Base-by-base conservation (phyloP, 2,888 invertebrate species). In the Nemoura dubitans region DNA sequence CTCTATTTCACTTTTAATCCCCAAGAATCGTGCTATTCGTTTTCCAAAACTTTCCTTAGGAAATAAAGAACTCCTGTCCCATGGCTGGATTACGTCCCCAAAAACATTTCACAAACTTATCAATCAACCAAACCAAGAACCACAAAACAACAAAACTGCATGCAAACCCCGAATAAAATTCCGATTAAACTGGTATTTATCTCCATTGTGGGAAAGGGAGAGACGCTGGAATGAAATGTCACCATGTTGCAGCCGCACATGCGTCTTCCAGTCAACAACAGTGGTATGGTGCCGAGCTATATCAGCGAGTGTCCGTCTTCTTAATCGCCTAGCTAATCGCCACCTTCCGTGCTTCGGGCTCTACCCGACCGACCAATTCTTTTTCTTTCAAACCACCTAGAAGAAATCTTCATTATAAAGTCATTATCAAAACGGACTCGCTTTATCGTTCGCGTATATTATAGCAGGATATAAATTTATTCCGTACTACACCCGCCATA, bases 361-460 rank as follows among this genome's bases (percentile, higher is more conserved):
- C n/a, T 7, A 59, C 59, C 2, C 59, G 59, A 21, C 59, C 10
- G 21, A 59, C 10, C 59, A 59, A 1, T 36, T 36, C 36, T 36
- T 16, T 59, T 21, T 59, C 59, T 59, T 10, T 59, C 59, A 10
- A 59, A 14, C 36, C 36, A 36, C 5, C 36, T 6, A 36, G 36
- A 36, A 59, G 59, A 59, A 59, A 59, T 59, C 59, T 59, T 59
- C 59, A 59, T 59, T 59, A 59, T 59, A 59, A 59, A 59, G 59
- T 14, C 59, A 59, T 59, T 59, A 59, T 21, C 59, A 21, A 59
- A 59, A 59, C 36, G 5, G 36, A 36, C 36, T 36, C 36, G 10
- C 36, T 36, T 36, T 36, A 36, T 10, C 3, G 3, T 6, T 3
- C 5, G 36, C 36, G 36, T 36, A 36, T 10, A 36, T 36, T 36